Conservation (phyloP, 2,113 vertebrate species). For the Dromaius novaehollandiae region DNA sequence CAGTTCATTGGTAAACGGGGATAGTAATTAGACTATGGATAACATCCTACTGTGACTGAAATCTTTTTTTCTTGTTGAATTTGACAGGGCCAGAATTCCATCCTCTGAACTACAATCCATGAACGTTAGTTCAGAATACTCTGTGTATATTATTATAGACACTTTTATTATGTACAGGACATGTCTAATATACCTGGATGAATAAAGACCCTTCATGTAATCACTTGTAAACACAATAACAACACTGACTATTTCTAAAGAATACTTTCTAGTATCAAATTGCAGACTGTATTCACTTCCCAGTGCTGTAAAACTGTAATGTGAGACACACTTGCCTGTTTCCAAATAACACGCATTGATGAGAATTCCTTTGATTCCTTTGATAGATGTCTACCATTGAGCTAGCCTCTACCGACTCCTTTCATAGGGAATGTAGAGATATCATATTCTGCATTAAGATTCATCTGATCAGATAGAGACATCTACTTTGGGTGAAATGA, state of each 20-base stretch:
- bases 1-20: neutral
- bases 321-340: rapidly evolving
- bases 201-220: neutral
- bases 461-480: neutral
- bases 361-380: neutral
- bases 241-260: neutral
- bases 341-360: neutral
- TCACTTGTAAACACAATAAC: neutral
- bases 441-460: neutral
- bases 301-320: neutral
- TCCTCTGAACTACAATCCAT: neutral
- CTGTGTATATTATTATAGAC: neutral
- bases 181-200: neutral
- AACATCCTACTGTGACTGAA: neutral
- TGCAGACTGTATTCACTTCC: neutral
- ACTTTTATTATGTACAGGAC: neutral
- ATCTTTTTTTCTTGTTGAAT: neutral
- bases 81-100: neutral
- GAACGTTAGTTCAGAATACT: neutral
- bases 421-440: neutral
- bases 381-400: neutral
- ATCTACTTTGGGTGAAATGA: neutral
- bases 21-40: neutral
- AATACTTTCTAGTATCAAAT: neutral
- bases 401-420: neutral